Conservation (phyloP, 37 sponge, comb jelly and placozoan genomes). For the Aplysina aerophoba region DNA sequence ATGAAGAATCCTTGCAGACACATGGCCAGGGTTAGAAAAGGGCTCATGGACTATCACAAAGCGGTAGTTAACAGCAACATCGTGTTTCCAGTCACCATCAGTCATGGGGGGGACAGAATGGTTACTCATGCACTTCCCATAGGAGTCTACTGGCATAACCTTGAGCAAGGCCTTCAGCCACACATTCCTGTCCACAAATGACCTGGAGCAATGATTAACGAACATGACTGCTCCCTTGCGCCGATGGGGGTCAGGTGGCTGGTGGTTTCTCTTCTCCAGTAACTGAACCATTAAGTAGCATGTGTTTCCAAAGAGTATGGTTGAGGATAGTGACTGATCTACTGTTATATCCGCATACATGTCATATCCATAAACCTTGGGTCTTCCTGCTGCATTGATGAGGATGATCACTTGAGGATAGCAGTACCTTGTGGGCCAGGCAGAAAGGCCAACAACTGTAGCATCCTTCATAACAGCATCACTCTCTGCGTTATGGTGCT, state of each 20-base stretch:
- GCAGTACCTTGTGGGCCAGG: not conserved
- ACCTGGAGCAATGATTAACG: not conserved
- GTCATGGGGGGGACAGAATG: not conserved
- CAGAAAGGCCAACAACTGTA: not conserved
- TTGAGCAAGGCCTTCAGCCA: not conserved
- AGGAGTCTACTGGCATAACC: not conserved
- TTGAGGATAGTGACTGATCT: not conserved
- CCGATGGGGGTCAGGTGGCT: not conserved
- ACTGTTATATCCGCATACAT: constrained; percentile 2
- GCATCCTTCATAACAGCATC: not conserved
- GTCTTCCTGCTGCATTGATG: not conserved
- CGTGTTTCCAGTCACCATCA: not conserved
- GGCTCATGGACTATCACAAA: not conserved
- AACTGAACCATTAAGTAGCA: not conserved
- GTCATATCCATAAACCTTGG: not conserved
- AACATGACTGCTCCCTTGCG: not conserved
- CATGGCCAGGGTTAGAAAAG: not conserved
- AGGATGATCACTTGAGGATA: not conserved
- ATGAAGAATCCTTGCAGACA: not conserved
- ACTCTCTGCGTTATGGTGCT: not conserved
- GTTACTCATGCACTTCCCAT: not conserved
- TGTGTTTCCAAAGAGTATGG: not conserved
- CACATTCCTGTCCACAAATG: not conserved
- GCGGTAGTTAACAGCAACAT: not conserved
- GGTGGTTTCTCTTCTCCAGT: not conserved